Base-by-base conservation (phyloP, 1,140 invertebrate species). In the Coenobita brevimanus region DNA sequence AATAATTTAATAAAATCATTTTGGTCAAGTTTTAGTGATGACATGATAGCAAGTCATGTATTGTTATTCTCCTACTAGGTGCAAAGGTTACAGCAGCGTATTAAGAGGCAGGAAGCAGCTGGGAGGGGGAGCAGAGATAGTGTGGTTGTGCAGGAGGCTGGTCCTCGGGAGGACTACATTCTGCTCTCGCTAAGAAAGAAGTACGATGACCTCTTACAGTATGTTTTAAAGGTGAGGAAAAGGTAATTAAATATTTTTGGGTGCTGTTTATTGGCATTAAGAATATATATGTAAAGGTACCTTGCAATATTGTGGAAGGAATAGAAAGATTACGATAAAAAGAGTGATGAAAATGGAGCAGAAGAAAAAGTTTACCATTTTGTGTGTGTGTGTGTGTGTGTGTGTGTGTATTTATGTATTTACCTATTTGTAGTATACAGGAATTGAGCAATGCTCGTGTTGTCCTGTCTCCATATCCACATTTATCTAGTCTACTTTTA, bases 121-220 rank as follows among this genome's bases (percentile, higher is more conserved):
- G 41, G 36, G 27, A 62, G 41, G 50, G 83, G 50, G n/a, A 86
- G 73, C 43, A 27, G 57, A 57, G 82, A 85, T 36, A 85, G 82
- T 64, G 15, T 78, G 24, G 73, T 41, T 60, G 80, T 67, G 17
- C 3, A 60, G 38, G 62, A 46, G 21, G 46, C 33, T 17, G 80
- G 38, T 30, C 41, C 24, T 24, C 64, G 83, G 50, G 73, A 86
- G 10, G 60, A 86, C 33, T 76, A 67, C 54, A 46, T 86, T 33
- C 64, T 86, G 17, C 75, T 86, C 24, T 67, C 83, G 3, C 73
- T 86, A n/a, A 78, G 54, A 38, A 86, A 86, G 60, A 86, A 86
- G 36, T 86, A 86, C 79, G 83, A 86, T 50, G 83, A 86, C 54
- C 24, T 86, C 36, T 57, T 86, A 21, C 83, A 86, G 57, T 86